Conservation (phyloP, 2,797 vertebrate species). For the Danionella dracula region DNA sequence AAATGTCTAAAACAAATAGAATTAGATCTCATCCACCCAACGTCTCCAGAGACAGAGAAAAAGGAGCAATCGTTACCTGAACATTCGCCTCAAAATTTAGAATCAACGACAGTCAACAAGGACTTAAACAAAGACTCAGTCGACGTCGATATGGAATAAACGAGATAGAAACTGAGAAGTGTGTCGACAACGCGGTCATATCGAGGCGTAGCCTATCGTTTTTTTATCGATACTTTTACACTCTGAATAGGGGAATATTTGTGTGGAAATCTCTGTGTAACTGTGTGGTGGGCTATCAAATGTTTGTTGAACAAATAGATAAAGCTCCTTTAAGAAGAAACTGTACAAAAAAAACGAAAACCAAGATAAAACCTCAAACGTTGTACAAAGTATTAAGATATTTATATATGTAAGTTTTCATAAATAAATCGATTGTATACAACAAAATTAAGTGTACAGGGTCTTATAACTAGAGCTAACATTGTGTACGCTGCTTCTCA, state of each 20-base stretch:
- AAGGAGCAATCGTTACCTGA: conserved; percentile 71
- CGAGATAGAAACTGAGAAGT: conserved; percentile 31
- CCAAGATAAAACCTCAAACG: conserved; percentile 79
- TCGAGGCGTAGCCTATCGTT: conserved; percentile 46
- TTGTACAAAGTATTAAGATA: conserved; percentile 98
- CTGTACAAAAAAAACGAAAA: conserved; percentile 63
- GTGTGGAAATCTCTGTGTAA: conserved; percentile 55
- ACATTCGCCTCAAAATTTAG: conserved; percentile 56
- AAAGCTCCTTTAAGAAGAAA: conserved; percentile 68
- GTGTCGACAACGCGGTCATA: conserved; percentile 50
- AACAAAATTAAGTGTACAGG: conserved; percentile 72
- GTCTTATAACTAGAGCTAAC: conserved; percentile 69
- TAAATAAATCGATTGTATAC: conserved; percentile 99
- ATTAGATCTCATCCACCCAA: conserved; percentile 48
- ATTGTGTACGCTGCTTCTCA: conserved; percentile 60
- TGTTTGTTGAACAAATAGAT: conserved; percentile 51
- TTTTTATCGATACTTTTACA: conserved; percentile 55
- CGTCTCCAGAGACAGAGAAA: conserved; percentile 64
- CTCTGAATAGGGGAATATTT: conserved; percentile 45
- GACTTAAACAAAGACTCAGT: conserved; percentile 75
- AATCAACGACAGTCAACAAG: conserved; percentile 58
- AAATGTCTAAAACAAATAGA: conserved; percentile 59
- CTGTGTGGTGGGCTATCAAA: conserved; percentile 54
- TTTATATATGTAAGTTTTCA: conserved; percentile 99
- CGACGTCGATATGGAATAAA: conserved; percentile 84